A percentile compares a stretch with the other conserved stretches of the same genome.
Evolutionary conservation across 2,113 vertebrate species (phyloP).

Genomic region (Neopipo cinnamomea): DNA sequence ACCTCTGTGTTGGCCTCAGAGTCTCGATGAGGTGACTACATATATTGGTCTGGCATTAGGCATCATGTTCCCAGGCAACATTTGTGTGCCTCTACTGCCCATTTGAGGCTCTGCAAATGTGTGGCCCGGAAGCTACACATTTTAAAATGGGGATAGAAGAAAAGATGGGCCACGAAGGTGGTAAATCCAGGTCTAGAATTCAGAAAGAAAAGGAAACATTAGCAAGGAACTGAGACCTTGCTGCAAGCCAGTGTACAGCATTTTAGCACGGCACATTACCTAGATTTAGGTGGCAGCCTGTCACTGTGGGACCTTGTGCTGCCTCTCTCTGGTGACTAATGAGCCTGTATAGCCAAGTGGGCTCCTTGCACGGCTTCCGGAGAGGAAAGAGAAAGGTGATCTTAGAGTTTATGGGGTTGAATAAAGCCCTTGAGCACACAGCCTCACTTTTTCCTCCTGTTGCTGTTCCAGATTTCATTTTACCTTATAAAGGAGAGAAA

Average conservation of each 20-base stretch:
- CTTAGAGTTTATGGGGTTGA: background rate
- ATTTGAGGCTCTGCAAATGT: background rate
- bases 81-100: background rate
- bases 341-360: background rate
- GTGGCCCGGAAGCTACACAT: background rate
- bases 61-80: background rate
- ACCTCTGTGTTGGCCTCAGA: background rate
- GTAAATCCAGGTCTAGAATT: background rate
- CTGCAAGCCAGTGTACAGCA: background rate
- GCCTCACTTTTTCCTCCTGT: background rate
- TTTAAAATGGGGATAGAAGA: background rate
- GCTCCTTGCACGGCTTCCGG: background rate
- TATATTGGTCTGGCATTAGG: background rate
- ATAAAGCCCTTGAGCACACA: background rate
- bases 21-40: background rate
- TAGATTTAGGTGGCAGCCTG: constrained; percentile 51
- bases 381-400: background rate
- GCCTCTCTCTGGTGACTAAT: constrained; percentile 37
- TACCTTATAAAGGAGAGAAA: background rate
- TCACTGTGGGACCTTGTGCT: constrained; percentile 25
- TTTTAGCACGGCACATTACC: background rate
- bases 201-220: background rate
- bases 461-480: background rate
- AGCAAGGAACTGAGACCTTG: background rate
- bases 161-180: background rate